A percentile compares a stretch with the other conserved stretches of the same genome.
Evolutionary conservation across 2,888 invertebrate genomes (phyloP).

Genomic region (Abscondita cerata): DNA sequence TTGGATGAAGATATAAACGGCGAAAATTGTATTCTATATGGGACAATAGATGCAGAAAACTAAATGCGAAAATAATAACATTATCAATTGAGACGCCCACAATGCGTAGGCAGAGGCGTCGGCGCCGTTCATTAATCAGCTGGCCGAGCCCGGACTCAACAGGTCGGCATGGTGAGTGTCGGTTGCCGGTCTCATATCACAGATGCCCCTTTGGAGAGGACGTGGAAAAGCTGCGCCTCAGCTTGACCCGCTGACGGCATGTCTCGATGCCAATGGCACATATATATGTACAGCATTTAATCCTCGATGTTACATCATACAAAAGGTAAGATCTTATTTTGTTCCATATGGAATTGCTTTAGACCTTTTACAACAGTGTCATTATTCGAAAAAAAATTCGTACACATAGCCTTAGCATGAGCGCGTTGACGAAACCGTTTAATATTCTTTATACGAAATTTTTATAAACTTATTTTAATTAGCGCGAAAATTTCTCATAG

Average conservation of each 20-base stretch:
- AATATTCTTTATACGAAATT: no score
- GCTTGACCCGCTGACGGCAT: slow-evolving; percentile 57
- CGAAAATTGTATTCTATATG: no score
- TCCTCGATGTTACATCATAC: slow-evolving; percentile 69
- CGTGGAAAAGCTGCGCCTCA: slow-evolving; percentile 46
- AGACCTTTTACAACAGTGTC: not conserved
- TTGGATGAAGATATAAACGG: no score
- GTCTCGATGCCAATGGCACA: slow-evolving; percentile 64
- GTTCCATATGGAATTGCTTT: slow-evolving; percentile 28
- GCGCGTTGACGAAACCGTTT: no score
- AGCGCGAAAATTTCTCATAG: slow-evolving; percentile 27
- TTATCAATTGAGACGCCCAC: slow-evolving; percentile 44
- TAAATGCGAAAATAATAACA: not conserved
- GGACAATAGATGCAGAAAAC: no score
- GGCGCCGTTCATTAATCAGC: slow-evolving; percentile 51
- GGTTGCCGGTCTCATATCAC: slow-evolving; percentile 48
- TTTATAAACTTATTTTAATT: not conserved
- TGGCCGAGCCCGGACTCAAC: slow-evolving; percentile 58
- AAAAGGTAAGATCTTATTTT: slow-evolving; percentile 62
- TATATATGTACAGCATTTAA: slow-evolving; percentile 70
- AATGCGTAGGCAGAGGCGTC: slow-evolving; percentile 46
- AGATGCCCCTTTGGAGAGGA: slow-evolving; percentile 57
- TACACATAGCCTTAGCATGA: no score
- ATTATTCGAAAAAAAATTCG: no score
- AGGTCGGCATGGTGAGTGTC: slow-evolving; percentile 60